A percentile compares a stretch with the other conserved stretches of the same genome.
Evolutionary conservation across 2,797 vertebrate genomes (phyloP).

Genomic region (Gymnopithys bicolor): DNA sequence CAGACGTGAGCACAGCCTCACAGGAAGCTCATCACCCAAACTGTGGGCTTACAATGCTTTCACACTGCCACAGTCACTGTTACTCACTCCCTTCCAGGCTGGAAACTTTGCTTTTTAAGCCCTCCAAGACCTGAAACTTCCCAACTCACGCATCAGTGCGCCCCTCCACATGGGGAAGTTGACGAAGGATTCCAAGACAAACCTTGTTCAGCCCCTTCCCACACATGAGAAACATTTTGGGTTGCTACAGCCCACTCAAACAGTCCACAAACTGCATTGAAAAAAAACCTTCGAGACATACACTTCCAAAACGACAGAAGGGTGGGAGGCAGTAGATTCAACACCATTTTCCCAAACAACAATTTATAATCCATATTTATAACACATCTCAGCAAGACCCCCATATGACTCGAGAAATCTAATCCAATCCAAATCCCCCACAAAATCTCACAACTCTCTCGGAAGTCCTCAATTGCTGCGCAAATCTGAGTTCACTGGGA

Average conservation of each 20-base stretch:
- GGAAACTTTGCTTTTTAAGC: not conserved
- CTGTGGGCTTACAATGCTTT: not conserved
- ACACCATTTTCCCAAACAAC: not conserved
- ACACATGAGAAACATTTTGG: not conserved
- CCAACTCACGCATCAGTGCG: not conserved
- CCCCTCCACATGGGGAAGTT: not conserved
- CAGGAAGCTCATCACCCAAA: not conserved
- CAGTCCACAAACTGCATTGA: not conserved
- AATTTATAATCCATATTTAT: constrained; percentile 3
- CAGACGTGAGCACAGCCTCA: not conserved
- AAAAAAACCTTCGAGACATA: not conserved
- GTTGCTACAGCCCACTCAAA: not conserved
- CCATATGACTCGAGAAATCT: constrained; percentile 2
- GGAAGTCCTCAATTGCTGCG: not conserved
- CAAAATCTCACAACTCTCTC: constrained; percentile 15
- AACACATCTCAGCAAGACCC: constrained; percentile 1
- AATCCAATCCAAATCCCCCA: constrained; percentile 22
- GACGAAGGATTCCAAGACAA: not conserved
- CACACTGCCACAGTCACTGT: not conserved
- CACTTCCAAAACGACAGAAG: not conserved
- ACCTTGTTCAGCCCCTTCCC: not conserved
- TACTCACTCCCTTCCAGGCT: not conserved
- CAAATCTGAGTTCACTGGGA: constrained; percentile 23
- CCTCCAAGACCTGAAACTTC: not conserved
- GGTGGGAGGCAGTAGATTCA: not conserved